Conservation (phyloP, 2,888 invertebrate genomes). For the Scelioninae gen. 2 region DNA sequence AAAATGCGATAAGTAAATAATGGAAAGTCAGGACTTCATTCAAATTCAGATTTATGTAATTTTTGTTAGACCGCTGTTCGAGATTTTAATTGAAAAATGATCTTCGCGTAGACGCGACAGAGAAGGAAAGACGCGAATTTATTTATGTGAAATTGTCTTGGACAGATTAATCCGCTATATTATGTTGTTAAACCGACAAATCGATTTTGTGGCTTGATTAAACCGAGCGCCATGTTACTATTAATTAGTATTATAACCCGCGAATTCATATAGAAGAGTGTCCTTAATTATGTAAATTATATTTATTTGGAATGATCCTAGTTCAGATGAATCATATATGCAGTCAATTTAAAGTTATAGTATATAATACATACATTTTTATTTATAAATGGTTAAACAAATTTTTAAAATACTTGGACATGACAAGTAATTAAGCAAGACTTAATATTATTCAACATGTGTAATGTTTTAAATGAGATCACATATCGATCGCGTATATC, state of each 20-base stretch:
- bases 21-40: slow-evolving; percentile 14
- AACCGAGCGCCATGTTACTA: not conserved
- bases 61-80: slow-evolving; percentile 1
- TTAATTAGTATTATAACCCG: slow-evolving; percentile 3
- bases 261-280: not conserved
- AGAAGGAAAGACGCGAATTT: not conserved
- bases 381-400: no score
- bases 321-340: no score
- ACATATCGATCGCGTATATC: no score
- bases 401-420: no score
- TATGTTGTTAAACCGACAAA: not conserved
- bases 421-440: no score
- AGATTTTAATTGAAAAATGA: slow-evolving; percentile 9
- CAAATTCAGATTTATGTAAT: slow-evolving; percentile 15
- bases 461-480: no score
- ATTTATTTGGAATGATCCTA: not conserved
- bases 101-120: not conserved
- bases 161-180: not conserved
- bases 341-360: no score
- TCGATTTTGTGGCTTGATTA: not conserved
- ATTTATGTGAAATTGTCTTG: not conserved
- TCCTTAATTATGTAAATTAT: not conserved
- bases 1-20: slow-evolving; percentile 27
- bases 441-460: no score
- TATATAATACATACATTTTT: no score